phyloP scores from a whole-genome alignment of 2,888 invertebrate species.

The Agrenia bidenticulata region DNA sequence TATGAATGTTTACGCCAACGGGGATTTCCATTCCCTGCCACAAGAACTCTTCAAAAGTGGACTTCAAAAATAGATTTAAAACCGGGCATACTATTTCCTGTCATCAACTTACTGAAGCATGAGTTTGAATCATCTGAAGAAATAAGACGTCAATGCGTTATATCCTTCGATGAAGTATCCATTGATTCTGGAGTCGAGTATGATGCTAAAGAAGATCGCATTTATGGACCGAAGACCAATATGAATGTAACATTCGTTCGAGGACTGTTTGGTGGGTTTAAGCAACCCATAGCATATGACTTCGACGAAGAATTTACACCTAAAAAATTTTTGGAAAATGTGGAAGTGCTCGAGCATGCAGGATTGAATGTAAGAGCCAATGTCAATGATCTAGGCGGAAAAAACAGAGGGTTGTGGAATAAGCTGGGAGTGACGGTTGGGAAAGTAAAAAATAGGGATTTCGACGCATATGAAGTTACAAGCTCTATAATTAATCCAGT shows the following conservation, averaged over 20 bases:
- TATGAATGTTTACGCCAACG: background rate
- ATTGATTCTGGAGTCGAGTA: constrained; percentile 1
- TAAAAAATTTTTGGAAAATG: background rate
- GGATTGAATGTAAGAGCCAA: background rate
- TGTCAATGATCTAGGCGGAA: constrained; percentile 6
- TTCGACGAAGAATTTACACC: constrained; percentile 8
- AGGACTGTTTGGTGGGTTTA: constrained; percentile 21
- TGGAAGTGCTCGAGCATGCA: background rate
- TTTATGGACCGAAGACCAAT: constrained; percentile 26
- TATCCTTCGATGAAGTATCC: constrained; percentile 9
- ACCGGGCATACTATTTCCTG: constrained; percentile 6
- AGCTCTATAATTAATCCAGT: background rate
- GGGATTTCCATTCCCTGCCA: constrained; percentile 2
- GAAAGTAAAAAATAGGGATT: no score
- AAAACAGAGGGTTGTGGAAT: constrained; percentile 3
- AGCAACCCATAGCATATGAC: constrained; percentile 10
- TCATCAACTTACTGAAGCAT: background rate
- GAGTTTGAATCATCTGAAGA: background rate
- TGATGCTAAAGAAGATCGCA: constrained; percentile 2
- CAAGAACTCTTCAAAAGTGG: background rate
- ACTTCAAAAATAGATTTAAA: constrained; percentile 1
- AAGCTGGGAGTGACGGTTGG: constrained; percentile 12
- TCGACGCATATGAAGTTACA: background rate
- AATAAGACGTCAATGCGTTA: constrained; percentile 2
- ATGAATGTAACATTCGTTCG: constrained; percentile 28